phyloP scores from a whole-genome alignment of 1,140 invertebrate species.

The Hirudo medicinalis region DNA sequence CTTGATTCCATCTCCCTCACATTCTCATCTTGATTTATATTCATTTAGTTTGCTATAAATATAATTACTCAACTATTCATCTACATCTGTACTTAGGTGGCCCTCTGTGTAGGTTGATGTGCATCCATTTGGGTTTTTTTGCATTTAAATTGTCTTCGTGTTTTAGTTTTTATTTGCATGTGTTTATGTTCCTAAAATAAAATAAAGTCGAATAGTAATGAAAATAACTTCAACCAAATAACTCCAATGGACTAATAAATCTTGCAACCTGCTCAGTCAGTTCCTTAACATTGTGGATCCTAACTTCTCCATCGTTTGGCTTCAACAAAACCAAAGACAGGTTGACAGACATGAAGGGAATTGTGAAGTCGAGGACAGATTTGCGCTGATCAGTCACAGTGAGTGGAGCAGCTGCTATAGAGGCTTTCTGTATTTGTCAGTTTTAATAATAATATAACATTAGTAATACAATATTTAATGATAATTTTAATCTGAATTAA shows the following conservation, averaged over 20 bases:
- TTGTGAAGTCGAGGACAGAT: background rate
- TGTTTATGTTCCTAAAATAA: too few relatives aligned
- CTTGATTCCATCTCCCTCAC: too few relatives aligned
- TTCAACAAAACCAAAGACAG: background rate
- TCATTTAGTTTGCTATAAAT: too few relatives aligned
- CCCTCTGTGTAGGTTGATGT: too few relatives aligned
- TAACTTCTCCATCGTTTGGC: background rate
- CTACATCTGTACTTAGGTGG: too few relatives aligned
- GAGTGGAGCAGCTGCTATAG: background rate
- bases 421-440: background rate
- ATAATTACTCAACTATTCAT: too few relatives aligned
- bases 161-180: too few relatives aligned
- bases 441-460: background rate
- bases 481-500: too few relatives aligned
- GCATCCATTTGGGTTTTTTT: too few relatives aligned
- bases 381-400: constrained; percentile 3
- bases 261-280: background rate
- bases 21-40: too few relatives aligned
- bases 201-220: too few relatives aligned
- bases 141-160: too few relatives aligned
- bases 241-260: background rate
- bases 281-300: background rate
- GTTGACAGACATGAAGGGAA: constrained; percentile 7
- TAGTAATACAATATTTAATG: background rate
- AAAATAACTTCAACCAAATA: background rate